phyloP scores from a whole-genome alignment of 2,113 vertebrate genomes.

The Toxotes chatareus region DNA sequence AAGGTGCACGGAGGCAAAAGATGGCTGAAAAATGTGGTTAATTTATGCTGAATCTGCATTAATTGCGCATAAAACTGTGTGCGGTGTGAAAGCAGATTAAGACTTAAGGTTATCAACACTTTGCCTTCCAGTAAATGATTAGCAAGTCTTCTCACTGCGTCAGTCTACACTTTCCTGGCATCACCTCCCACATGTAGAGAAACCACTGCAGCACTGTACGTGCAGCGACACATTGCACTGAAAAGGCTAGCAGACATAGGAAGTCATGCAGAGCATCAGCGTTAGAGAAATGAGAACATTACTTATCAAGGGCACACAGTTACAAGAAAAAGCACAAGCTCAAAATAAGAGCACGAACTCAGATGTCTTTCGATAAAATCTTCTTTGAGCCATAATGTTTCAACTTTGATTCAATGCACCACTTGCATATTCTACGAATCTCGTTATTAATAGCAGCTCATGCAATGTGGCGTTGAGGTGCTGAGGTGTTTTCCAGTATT shows the following conservation, averaged over 20 bases:
- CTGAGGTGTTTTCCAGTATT: background rate
- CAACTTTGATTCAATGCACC: background rate
- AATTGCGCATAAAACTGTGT: background rate
- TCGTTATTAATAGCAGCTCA: background rate
- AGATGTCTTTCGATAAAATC: background rate
- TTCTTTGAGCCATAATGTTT: background rate
- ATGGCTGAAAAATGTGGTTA: no score
- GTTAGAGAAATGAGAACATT: slow-evolving; percentile 29
- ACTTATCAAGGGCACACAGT: background rate
- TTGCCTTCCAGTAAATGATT: slow-evolving; percentile 75
- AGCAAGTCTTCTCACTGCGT: slow-evolving; percentile 32
- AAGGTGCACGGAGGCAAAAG: no score
- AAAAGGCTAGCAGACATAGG: slow-evolving; percentile 67
- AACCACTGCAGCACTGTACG: slow-evolving; percentile 65
- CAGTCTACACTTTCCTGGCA: slow-evolving; percentile 62
- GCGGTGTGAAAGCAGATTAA: background rate
- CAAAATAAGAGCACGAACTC: background rate
- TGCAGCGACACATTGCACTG: slow-evolving; percentile 58
- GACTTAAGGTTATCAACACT: slow-evolving; percentile 25
- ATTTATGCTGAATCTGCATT: background rate
- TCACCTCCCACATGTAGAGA: slow-evolving; percentile 74
- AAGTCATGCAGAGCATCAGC: slow-evolving; percentile 72
- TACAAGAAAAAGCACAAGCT: background rate
- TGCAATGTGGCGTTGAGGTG: background rate
- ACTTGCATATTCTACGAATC: background rate